These are phyloP conservation scores for Bucco capensis DNA, from an alignment of 2,113 vertebrate genomes.

Conservation along the genomic window DNA sequence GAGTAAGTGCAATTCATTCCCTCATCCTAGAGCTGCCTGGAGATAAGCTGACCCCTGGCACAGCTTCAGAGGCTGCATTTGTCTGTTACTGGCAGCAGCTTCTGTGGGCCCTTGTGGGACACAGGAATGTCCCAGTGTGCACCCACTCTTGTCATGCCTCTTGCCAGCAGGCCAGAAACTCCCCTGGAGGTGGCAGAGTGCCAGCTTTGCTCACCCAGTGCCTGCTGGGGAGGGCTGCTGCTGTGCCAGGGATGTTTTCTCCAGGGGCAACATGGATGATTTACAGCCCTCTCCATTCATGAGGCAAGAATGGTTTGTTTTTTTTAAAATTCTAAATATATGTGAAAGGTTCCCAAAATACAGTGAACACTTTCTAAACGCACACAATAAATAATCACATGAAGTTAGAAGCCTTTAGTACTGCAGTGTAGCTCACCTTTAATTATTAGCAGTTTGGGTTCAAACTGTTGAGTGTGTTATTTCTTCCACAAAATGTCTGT, in stretches of 20 bases:
- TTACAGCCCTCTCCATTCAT: not conserved
- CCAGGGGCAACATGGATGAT: rapidly evolving
- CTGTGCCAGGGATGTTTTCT: not conserved
- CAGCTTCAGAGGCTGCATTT: not conserved
- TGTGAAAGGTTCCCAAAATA: not conserved
- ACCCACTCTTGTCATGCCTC: not conserved
- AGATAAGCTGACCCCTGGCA: not conserved
- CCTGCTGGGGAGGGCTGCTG: not conserved
- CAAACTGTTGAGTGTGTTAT: not conserved
- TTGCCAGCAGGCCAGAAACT: not conserved
- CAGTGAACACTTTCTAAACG: not conserved
- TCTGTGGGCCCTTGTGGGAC: not conserved
- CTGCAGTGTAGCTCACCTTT: not conserved
- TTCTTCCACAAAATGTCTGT: not conserved
- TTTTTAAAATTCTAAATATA: not conserved
- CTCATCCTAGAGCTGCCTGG: not conserved
- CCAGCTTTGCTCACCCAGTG: not conserved
- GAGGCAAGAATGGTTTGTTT: not conserved
- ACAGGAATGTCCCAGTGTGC: not conserved
- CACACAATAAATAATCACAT: not conserved
- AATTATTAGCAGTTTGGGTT: not conserved
- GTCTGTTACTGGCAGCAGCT: not conserved
- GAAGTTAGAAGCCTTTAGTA: not conserved
- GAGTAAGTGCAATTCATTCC: not conserved
- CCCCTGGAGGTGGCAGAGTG: rapidly evolving